Evolutionary conservation across 2,888 invertebrate genomes (phyloP).

Genomic region (Caenorhabditis sp.): DNA sequence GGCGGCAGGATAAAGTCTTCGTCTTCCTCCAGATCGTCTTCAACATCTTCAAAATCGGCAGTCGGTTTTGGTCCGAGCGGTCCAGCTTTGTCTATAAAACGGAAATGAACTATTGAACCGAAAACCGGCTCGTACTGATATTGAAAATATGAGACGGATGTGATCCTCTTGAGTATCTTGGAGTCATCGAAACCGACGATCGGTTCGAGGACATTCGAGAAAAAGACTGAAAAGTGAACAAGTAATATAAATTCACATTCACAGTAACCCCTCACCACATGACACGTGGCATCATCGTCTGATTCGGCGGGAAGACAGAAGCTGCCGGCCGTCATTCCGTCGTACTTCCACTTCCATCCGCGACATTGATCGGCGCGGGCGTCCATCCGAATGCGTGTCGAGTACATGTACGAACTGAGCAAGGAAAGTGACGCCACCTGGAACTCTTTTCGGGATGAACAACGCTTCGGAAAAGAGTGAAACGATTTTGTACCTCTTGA

Average conservation of each 20-base stretch:
- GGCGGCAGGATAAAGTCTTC: constrained; percentile 66
- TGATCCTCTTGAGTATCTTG: constrained; percentile 66
- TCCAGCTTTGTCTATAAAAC: constrained; percentile 40
- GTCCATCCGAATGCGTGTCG: constrained; percentile 55
- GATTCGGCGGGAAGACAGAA: constrained; percentile 60
- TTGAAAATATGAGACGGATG: constrained; percentile 59
- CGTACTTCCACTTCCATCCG: constrained; percentile 67
- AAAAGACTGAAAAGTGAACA: constrained; percentile 61
- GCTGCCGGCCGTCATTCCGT: constrained; percentile 61
- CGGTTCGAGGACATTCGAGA: constrained; percentile 73
- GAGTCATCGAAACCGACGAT: constrained; percentile 70
- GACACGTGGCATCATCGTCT: constrained; percentile 64
- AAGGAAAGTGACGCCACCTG: constrained; percentile 15
- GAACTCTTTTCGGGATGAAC: constrained; percentile 2
- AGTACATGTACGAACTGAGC: constrained; percentile 52
- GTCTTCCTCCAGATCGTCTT: constrained; percentile 69
- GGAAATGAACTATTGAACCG: background rate
- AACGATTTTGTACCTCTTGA: constrained; percentile 55
- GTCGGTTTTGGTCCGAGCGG: constrained; percentile 25
- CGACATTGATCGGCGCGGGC: constrained; percentile 49
- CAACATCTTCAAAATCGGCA: constrained; percentile 28
- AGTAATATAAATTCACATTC: too few species aligned
- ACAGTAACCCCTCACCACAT: constrained; percentile 22
- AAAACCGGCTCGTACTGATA: constrained; percentile 12
- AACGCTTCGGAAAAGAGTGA: too few species aligned